A percentile compares a stretch with the other conserved stretches of the same genome.
Conservation (phyloP, 2,888 invertebrate genomes). For the Leucoptera coffeella region DNA sequence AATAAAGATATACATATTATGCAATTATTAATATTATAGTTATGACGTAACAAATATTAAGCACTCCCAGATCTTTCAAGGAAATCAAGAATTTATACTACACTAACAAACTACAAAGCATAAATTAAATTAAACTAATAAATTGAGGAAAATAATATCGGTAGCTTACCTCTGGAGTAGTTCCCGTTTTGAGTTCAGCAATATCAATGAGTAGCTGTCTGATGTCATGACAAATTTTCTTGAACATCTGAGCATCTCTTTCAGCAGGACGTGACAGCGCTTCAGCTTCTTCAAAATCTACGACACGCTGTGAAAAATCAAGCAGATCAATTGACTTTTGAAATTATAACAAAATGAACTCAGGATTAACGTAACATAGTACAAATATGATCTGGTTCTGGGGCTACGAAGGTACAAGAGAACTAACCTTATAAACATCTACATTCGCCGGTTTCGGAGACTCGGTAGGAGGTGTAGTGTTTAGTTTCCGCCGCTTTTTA, state of each 20-base stretch:
- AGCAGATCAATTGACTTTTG: conserved; percentile 2
- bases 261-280: conserved; percentile 59
- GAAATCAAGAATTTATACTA: too few species aligned
- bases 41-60: too few species aligned
- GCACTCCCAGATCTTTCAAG: too few species aligned
- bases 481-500: conserved; percentile 53
- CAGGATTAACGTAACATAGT: too few species aligned
- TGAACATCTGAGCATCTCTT: conserved; percentile 61
- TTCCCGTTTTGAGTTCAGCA: conserved; percentile 56
- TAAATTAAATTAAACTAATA: too few species aligned
- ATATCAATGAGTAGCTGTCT: conserved; percentile 64
- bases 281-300: conserved; percentile 69
- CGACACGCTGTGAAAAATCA: conserved; percentile 50
- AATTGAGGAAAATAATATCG: too few species aligned
- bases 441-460: conserved; percentile 31
- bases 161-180: conserved; percentile 43
- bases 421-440: conserved; percentile 58
- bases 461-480: conserved; percentile 24
- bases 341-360: conserved; percentile 2
- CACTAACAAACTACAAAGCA: too few species aligned
- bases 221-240: conserved; percentile 64
- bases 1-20: too few species aligned
- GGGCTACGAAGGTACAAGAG: conserved; percentile 5
- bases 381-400: not conserved
- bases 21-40: too few species aligned